These are phyloP conservation scores for Eolophus roseicapilla DNA, from an alignment of 2,113 vertebrate species.

Conservation along the genomic window DNA sequence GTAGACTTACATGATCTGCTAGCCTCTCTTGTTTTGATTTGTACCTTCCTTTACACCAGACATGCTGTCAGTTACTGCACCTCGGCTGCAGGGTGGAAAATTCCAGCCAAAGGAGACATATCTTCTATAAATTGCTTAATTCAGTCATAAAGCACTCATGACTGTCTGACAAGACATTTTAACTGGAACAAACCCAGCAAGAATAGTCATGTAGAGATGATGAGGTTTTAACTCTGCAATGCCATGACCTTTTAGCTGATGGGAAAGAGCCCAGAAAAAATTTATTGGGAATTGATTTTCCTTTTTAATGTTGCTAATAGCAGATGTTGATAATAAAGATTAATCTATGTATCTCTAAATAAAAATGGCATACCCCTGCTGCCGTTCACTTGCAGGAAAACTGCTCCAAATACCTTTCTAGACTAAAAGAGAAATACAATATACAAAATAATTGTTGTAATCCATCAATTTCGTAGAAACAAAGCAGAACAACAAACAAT, in stretches of 20 bases:
- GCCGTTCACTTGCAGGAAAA: background rate
- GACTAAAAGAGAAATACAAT: background rate
- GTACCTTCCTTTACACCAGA: background rate
- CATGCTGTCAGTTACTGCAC: background rate
- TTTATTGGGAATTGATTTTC: slow-evolving; percentile 17
- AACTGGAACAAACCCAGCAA: background rate
- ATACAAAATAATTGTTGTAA: slow-evolving; percentile 19
- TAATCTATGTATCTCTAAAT: background rate
- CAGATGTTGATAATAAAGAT: slow-evolving; percentile 22
- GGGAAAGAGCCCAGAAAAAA: background rate
- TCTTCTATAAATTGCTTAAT: background rate
- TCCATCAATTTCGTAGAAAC: slow-evolving; percentile 15
- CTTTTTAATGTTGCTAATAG: background rate
- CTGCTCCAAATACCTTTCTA: background rate
- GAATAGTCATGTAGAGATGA: background rate
- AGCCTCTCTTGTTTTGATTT: background rate
- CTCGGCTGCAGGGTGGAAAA: background rate
- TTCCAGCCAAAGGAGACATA: background rate
- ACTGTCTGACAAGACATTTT: background rate
- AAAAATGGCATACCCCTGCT: background rate
- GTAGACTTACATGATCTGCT: rapidly evolving
- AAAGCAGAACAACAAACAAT: slow-evolving; percentile 37
- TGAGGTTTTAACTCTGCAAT: background rate
- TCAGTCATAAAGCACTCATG: background rate
- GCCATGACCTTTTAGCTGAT: background rate